Percentiles rank a stretch among this genome's conserved stretches.
phyloP scores from a whole-genome alignment of 2,888 invertebrate genomes.

The Aphodius sticticus region DNA sequence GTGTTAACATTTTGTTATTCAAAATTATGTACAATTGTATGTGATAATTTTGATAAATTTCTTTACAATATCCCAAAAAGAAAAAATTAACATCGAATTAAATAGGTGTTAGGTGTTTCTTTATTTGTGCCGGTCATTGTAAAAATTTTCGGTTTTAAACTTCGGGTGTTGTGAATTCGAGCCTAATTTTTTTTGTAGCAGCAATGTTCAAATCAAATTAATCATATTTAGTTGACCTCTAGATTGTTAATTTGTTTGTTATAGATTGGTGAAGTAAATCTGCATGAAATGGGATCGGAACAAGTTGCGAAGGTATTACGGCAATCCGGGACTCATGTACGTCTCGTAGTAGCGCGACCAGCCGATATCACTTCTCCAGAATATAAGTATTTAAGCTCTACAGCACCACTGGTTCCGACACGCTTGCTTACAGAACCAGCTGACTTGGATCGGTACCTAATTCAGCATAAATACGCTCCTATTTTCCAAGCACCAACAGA shows the following conservation, averaged over 20 bases:
- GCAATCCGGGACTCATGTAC: conserved; percentile 94
- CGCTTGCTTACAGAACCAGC: conserved; percentile 85
- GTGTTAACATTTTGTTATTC: no score
- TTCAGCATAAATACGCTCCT: conserved; percentile 83
- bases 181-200: neutral
- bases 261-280: conserved; percentile 65
- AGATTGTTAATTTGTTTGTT: conserved; percentile 35
- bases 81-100: no score
- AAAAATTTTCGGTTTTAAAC: neutral
- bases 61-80: no score
- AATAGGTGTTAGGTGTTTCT: no score
- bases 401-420: conserved; percentile 72
- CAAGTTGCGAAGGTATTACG: conserved; percentile 95
- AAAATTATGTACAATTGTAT: no score
- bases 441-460: conserved; percentile 84
- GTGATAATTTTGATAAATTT: no score
- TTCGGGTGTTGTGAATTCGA: neutral
- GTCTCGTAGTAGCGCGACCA: conserved; percentile 92
- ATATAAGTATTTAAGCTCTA: conserved; percentile 66
- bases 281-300: conserved; percentile 98
- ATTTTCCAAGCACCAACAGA: conserved; percentile 63
- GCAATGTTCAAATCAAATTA: neutral
- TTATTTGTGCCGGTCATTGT: no score
- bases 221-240: no score
- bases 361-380: conserved; percentile 74